Evolutionary conservation across 2,797 vertebrate species (phyloP).

Genomic region (Cryptoblepharus egeriae): DNA sequence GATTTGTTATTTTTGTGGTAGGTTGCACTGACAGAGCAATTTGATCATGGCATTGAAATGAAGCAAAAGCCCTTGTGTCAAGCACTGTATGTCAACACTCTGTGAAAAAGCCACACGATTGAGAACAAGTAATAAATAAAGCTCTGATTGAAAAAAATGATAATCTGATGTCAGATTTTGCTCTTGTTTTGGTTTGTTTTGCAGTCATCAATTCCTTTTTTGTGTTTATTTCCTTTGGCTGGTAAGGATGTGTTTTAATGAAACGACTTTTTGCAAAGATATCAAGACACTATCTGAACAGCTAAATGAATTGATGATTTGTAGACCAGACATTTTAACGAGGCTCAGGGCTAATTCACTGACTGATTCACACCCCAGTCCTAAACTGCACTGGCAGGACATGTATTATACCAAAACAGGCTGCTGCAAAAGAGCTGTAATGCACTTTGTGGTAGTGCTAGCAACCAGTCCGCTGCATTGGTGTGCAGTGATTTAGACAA

Average conservation of each 20-base stretch:
- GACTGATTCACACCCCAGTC: no score
- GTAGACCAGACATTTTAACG: neutral
- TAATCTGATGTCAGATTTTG: slow-evolving; percentile 43
- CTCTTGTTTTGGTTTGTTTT: slow-evolving; percentile 17
- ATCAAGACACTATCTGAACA: slow-evolving; percentile 35
- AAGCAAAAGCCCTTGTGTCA: slow-evolving; percentile 37
- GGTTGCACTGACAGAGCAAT: slow-evolving; percentile 35
- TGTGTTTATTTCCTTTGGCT: no score
- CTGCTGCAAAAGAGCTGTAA: no score
- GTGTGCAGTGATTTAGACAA: no score
- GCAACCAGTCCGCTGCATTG: no score
- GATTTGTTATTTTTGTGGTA: slow-evolving; percentile 13
- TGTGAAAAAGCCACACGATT: slow-evolving; percentile 25
- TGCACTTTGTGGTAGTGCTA: no score
- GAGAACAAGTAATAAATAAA: slow-evolving; percentile 57
- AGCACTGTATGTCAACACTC: slow-evolving; percentile 20
- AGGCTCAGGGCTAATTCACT: no score
- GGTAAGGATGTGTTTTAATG: slow-evolving; percentile 53
- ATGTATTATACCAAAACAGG: no score
- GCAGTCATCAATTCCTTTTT: neutral
- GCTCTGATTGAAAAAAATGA: slow-evolving; percentile 44
- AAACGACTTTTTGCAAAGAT: slow-evolving; percentile 42
- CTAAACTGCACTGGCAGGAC: no score
- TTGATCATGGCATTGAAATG: neutral
- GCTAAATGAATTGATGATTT: slow-evolving; percentile 35